Base-by-base conservation (phyloP, 53 echinoderm and acorn worm species). In the Echinometra lucunter region DNA sequence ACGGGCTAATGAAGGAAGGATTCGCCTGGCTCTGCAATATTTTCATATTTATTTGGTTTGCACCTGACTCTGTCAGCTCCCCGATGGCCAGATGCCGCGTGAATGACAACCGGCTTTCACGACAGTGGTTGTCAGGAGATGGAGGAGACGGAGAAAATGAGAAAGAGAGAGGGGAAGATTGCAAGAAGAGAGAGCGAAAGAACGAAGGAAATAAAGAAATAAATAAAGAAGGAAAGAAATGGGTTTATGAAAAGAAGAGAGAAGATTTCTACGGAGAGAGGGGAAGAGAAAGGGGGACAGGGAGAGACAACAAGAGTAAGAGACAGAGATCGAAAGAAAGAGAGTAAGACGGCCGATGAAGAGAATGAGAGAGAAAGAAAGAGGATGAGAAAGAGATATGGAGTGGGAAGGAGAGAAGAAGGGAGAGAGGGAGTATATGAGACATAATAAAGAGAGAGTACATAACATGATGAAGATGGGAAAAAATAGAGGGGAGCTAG, bases 71-170 rank as follows among this genome's bases (percentile, higher is more conserved):
- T 57, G 93, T 92, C 93, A 75, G 78, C 80, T 34, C 78, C 42
- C 23, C 80, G 93, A 92, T 32, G 93, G 56, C 32, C 93, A 92
- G 75, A 78, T 92, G 93, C n/a, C 80, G 55, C 40, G 93, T 34
- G 93, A 92, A 92, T 78, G 93, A 92, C 93, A 92, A 92, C 93
- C 93, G 93, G 93, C 80, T 92, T 91, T 91, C 91, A 91, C 91
- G 91, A 91, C 91, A 69, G 91, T 91, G 91, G 91, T 91, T 91
- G 91, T 60, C 90, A 58, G 66, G 32, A 47, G 23, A 37, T 6
- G 13, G 66, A 27, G 67, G 49, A 88, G 18, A 32, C 15, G 30
- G 91, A 32, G 72, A 91, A 72, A 45, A 16, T 70, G 47, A 91
- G 72, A 44, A 8, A 32, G 66, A 44, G 69, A 44, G 58, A 38